These are phyloP conservation scores for Stenurella melanura DNA, from an alignment of 2,888 invertebrate genomes.

Conservation along the genomic window DNA sequence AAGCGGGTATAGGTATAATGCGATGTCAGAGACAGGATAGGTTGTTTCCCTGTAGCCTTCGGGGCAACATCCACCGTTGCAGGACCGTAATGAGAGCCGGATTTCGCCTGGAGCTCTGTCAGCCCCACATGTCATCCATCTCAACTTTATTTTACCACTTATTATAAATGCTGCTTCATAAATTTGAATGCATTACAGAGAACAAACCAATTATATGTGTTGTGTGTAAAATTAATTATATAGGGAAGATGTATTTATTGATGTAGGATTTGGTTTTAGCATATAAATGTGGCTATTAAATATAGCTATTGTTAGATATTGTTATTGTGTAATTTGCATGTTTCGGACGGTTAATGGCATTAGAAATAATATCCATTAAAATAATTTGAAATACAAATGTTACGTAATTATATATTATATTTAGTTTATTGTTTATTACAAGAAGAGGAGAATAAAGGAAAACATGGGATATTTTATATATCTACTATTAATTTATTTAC, in stretches of 20 bases:
- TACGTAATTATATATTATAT: not conserved
- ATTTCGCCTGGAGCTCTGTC: conserved; percentile 64
- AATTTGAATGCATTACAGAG: conserved; percentile 27
- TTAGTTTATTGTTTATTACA: not conserved
- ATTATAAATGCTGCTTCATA: conserved; percentile 39
- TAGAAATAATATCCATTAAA: conserved; percentile 9
- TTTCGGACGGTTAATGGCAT: conserved; percentile 24
- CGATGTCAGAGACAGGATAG: conserved; percentile 66
- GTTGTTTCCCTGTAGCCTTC: conserved; percentile 66
- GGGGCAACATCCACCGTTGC: conserved; percentile 66
- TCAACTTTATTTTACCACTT: conserved; percentile 47
- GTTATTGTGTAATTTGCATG: conserved; percentile 28
- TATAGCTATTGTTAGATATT: conserved; percentile 32
- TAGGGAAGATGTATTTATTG: conserved; percentile 31
- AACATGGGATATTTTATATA: too few species aligned
- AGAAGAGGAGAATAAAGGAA: not conserved
- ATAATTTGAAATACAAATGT: not conserved
- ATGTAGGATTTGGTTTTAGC: conserved; percentile 16
- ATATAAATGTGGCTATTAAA: conserved; percentile 37
- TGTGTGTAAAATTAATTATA: conserved; percentile 33
- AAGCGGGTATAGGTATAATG: conserved; percentile 63
- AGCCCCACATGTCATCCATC: conserved; percentile 65
- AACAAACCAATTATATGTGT: conserved; percentile 23
- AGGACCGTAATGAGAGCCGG: conserved; percentile 63
- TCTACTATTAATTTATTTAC: too few species aligned